phyloP scores from a whole-genome alignment of 2,113 vertebrate genomes.

The Chaetodon trifascialis region DNA sequence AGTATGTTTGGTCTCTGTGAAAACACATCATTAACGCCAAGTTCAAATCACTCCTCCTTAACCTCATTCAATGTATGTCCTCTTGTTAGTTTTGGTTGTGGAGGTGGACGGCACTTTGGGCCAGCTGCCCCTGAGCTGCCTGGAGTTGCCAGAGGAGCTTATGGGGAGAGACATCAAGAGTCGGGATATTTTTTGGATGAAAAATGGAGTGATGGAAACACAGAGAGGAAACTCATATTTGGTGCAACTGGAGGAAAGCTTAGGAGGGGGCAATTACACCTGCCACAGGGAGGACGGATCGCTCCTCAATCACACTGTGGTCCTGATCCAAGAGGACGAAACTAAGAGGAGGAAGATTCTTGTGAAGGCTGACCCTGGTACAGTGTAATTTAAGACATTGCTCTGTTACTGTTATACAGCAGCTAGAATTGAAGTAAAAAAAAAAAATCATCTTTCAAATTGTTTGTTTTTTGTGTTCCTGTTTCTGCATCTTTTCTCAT shows the following conservation, averaged over 20 bases:
- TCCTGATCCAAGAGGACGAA: conserved; percentile 60
- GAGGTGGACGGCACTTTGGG: conserved; percentile 56
- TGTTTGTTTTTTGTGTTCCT: conserved; percentile 2
- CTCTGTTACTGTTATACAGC: background rate
- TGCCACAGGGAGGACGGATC: conserved; percentile 69
- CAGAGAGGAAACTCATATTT: conserved; percentile 62
- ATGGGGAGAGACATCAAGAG: background rate
- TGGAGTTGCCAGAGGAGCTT: conserved; percentile 33
- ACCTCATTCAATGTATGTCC: background rate
- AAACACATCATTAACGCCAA: background rate
- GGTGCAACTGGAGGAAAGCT: conserved; percentile 64
- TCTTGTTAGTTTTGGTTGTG: conserved; percentile 68
- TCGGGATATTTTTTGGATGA: conserved; percentile 71
- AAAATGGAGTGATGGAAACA: conserved; percentile 23
- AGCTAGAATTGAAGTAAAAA: background rate
- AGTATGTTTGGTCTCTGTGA: conserved; percentile 45
- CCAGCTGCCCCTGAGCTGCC: conserved; percentile 60
- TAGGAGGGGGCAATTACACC: conserved; percentile 76
- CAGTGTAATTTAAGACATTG: background rate
- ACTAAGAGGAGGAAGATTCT: conserved; percentile 58
- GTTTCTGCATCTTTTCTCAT: background rate
- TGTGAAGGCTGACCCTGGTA: conserved; percentile 47
- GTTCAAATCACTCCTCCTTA: background rate
- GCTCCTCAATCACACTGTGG: conserved; percentile 71
- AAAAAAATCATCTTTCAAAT: background rate